A percentile compares a stretch with the other conserved stretches of the same genome.
phyloP scores from a whole-genome alignment of 2,113 vertebrate genomes.

The Chunga burmeisteri region DNA sequence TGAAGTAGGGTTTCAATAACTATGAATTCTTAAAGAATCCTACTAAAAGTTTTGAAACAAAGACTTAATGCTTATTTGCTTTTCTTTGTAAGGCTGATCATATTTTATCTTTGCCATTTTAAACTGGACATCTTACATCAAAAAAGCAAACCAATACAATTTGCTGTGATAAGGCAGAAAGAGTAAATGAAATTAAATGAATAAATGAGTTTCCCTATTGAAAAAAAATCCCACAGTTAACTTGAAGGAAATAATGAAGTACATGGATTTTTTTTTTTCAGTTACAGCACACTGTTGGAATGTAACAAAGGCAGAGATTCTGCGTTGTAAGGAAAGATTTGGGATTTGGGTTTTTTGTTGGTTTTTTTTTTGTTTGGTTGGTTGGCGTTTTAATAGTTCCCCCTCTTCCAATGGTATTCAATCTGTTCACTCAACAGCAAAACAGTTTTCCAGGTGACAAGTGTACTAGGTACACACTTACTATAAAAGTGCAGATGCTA shows the following conservation, averaged over 20 bases:
- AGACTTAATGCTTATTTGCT: not conserved
- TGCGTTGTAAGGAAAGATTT: not conserved
- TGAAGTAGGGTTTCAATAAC: not conserved
- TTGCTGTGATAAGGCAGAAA: not conserved
- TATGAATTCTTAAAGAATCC: not conserved
- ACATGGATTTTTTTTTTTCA: not conserved
- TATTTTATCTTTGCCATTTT: not conserved
- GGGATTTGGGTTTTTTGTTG: rapidly evolving
- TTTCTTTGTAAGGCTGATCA: not conserved
- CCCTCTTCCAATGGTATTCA: not conserved
- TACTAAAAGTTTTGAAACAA: not conserved
- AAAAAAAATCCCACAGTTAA: not conserved
- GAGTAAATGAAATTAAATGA: not conserved
- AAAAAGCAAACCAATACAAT: not conserved
- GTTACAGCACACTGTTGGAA: not conserved
- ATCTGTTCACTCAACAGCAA: not conserved
- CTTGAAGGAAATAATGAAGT: not conserved
- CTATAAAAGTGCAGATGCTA: not conserved
- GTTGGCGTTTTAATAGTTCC: not conserved
- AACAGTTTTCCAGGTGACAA: not conserved
- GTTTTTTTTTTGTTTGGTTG: not conserved
- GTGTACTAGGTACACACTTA: not conserved
- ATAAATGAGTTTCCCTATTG: not conserved
- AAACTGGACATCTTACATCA: not conserved
- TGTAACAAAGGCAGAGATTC: not conserved